These are phyloP conservation scores for Drymonia ruficornis DNA, from an alignment of 2,888 invertebrate species.

Conservation along the genomic window DNA sequence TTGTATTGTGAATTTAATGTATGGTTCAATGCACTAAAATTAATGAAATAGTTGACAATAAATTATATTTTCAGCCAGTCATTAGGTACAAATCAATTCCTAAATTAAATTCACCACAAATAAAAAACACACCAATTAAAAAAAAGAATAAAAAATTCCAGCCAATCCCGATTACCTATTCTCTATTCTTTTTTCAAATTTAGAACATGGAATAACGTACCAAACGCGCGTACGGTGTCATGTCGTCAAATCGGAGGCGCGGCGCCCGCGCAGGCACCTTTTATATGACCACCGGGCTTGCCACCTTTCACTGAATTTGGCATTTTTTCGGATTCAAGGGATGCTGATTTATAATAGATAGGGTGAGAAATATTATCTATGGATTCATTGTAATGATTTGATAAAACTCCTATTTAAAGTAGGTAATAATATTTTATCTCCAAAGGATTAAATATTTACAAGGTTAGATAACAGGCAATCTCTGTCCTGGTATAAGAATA, in stretches of 20 bases:
- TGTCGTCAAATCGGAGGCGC: conserved; percentile 77
- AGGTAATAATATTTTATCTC: too few relatives aligned
- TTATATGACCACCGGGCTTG: conserved; percentile 63
- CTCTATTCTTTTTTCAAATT: conserved; percentile 23
- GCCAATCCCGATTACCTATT: neutral
- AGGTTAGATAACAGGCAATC: too few relatives aligned
- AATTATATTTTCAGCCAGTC: neutral
- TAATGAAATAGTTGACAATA: too few relatives aligned
- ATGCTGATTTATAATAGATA: conserved; percentile 33
- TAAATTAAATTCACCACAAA: neutral
- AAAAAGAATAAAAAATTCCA: neutral
- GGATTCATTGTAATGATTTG: too few relatives aligned
- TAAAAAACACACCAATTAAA: neutral
- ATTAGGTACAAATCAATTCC: neutral
- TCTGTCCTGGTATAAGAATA: too few relatives aligned
- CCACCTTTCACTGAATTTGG: conserved; percentile 71
- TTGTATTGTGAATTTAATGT: too few relatives aligned
- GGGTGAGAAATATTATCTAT: neutral
- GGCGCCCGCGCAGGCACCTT: conserved; percentile 65
- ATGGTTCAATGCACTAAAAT: too few relatives aligned
- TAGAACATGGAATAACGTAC: conserved; percentile 62
- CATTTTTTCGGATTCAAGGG: conserved; percentile 50
- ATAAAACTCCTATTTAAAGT: too few relatives aligned
- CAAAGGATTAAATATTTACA: too few relatives aligned
- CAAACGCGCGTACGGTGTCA: conserved; percentile 75